These are phyloP conservation scores for Petrolisthes cinctipes DNA, from an alignment of 2,888 invertebrate genomes.

Conservation along the genomic window DNA sequence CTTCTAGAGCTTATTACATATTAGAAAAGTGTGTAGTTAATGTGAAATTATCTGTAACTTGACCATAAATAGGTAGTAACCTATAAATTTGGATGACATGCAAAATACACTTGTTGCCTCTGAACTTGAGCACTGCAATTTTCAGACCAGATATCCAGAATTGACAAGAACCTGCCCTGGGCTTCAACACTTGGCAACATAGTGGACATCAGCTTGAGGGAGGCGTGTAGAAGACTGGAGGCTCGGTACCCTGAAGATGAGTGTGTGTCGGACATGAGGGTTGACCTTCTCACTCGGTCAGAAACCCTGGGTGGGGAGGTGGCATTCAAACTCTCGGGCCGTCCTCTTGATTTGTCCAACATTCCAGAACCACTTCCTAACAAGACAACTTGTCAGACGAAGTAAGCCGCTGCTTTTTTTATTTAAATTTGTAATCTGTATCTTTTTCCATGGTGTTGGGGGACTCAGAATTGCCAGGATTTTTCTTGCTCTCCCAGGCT, in stretches of 20 bases:
- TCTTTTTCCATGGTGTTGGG: no score
- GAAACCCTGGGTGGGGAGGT: conserved; percentile 17
- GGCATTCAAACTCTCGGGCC: not conserved
- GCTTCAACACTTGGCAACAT: conserved; percentile 18
- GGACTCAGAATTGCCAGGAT: no score
- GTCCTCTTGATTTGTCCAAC: not conserved
- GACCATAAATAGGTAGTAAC: no score
- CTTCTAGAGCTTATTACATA: no score
- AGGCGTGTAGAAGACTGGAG: conserved; percentile 27
- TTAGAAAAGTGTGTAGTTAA: no score
- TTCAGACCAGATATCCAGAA: conserved; percentile 24
- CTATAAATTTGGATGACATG: no score
- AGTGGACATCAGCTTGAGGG: conserved; percentile 30
- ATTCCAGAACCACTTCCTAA: no score
- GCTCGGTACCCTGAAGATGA: conserved; percentile 18
- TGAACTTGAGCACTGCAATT: not conserved
- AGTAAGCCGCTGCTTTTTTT: no score
- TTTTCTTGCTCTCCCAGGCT: no score
- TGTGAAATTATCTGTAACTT: no score
- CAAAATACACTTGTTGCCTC: not conserved
- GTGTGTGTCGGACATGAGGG: conserved; percentile 35
- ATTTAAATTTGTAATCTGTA: no score
- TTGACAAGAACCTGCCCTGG: conserved; percentile 21
- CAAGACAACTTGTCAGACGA: no score
- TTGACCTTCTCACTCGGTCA: conserved; percentile 20